phyloP scores from a whole-genome alignment of 2,888 invertebrate genomes.

The Mayetiola destructor region DNA sequence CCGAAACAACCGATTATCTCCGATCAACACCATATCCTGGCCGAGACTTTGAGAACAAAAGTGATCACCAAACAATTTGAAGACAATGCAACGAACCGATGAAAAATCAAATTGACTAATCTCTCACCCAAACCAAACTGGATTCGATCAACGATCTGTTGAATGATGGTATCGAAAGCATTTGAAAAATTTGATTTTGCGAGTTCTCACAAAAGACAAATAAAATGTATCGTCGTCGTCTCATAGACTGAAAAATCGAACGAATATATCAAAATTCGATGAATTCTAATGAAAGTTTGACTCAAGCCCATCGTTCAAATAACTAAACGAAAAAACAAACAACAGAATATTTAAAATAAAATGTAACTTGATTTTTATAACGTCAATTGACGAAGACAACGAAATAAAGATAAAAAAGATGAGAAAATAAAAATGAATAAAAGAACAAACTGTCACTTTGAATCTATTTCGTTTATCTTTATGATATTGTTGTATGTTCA shows the following conservation, averaged over 20 bases:
- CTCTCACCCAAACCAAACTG: neutral
- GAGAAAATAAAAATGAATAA: conserved; percentile 3
- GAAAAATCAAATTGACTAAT: too few relatives aligned
- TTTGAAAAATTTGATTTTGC: neutral
- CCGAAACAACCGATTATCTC: neutral
- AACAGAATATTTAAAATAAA: neutral
- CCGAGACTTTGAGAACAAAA: conserved; percentile 3
- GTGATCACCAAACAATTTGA: too few relatives aligned
- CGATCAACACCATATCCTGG: neutral
- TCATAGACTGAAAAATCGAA: neutral
- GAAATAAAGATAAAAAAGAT: neutral
- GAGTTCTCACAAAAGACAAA: neutral
- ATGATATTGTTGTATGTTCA: conserved; percentile 6
- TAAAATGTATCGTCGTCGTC: too few relatives aligned
- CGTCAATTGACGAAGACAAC: neutral
- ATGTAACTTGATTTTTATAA: conserved; percentile 10
- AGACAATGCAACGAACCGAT: too few relatives aligned
- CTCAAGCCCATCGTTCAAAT: too few relatives aligned
- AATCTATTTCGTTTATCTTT: conserved; percentile 11
- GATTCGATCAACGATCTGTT: neutral
- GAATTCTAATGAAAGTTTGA: too few relatives aligned
- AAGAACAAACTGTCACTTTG: conserved; percentile 6
- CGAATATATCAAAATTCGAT: too few relatives aligned
- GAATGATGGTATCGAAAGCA: neutral
- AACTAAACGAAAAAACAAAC: neutral